Conservation (phyloP, 2,888 invertebrate genomes). For the Opisthograptis luteolata region DNA sequence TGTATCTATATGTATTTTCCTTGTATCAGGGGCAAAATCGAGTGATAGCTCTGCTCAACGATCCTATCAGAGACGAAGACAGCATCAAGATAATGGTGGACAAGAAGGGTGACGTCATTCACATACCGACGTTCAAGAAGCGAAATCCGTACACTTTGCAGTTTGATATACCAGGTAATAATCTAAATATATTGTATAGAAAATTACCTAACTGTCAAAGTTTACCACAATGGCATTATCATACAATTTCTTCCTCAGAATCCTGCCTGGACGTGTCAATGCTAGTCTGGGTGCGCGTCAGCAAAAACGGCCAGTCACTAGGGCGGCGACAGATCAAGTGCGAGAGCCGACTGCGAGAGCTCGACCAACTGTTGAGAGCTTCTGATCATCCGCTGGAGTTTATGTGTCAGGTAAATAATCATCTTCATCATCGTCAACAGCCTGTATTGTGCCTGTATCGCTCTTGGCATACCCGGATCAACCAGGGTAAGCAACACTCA, state of each 20-base stretch:
- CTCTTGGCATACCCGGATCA: too few relatives aligned
- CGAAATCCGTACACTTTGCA: constrained; percentile 94
- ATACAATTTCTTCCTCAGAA: constrained; percentile 73
- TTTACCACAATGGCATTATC: constrained; percentile 3
- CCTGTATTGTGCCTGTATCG: too few relatives aligned
- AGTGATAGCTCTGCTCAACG: constrained; percentile 90
- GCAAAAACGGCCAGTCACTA: constrained; percentile 91
- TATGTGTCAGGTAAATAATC: constrained; percentile 90
- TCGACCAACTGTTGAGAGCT: constrained; percentile 91
- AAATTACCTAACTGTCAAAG: too few relatives aligned
- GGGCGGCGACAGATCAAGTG: constrained; percentile 95
- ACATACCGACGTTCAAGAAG: constrained; percentile 89
- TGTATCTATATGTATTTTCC: constrained; percentile 13
- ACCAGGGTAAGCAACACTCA: too few relatives aligned
- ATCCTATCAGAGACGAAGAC: constrained; percentile 91
- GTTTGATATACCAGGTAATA: constrained; percentile 90
- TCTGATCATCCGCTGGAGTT: constrained; percentile 93
- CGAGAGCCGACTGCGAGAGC: constrained; percentile 92
- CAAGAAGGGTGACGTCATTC: constrained; percentile 91
- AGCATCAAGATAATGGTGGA: constrained; percentile 91
- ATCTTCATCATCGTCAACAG: too few relatives aligned
- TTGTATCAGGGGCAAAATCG: constrained; percentile 89
- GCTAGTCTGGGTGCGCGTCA: constrained; percentile 91
- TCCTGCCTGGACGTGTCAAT: constrained; percentile 92
- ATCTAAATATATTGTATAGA: too few relatives aligned